Conservation (phyloP, 1,140 invertebrate genomes). For the Dreissena rostriformis region DNA sequence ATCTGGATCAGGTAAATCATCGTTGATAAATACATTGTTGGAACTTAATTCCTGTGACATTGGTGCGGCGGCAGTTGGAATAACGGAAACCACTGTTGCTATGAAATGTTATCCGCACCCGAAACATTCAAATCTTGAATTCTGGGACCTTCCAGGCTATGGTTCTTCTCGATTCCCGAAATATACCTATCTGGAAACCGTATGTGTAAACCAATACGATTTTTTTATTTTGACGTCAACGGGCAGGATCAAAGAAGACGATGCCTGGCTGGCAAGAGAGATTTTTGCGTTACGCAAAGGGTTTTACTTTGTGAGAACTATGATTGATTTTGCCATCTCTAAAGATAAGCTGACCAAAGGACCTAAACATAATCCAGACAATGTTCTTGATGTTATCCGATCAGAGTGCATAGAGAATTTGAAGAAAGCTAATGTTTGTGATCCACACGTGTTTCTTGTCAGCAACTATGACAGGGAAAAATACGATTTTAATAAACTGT, state of each 20-base stretch:
- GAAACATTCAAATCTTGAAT: not conserved
- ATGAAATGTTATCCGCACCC: not conserved
- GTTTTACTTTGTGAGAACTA: conserved; percentile 15
- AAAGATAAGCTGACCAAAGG: not conserved
- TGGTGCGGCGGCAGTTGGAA: not conserved
- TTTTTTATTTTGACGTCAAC: not conserved
- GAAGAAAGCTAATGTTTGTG: not conserved
- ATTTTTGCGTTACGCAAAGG: not conserved
- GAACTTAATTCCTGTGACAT: not conserved
- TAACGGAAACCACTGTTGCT: not conserved
- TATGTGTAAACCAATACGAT: not conserved
- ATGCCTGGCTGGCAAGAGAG: not conserved
- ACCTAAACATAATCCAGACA: not conserved
- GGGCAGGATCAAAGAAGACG: not conserved
- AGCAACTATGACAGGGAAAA: not conserved
- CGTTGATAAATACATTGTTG: conserved; percentile 9
- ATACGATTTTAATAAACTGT: not conserved
- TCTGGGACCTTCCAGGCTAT: not conserved
- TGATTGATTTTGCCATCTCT: not conserved
- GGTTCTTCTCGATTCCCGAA: not conserved
- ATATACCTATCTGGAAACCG: not conserved
- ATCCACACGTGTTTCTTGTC: not conserved
- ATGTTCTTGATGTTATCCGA: not conserved
- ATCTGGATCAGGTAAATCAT: conserved; percentile 12
- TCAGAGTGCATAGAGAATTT: not conserved